Percentiles rank a stretch among this genome's conserved stretches.
Conservation (phyloP, 2,113 vertebrate species). For the Gadus macrocephalus region DNA sequence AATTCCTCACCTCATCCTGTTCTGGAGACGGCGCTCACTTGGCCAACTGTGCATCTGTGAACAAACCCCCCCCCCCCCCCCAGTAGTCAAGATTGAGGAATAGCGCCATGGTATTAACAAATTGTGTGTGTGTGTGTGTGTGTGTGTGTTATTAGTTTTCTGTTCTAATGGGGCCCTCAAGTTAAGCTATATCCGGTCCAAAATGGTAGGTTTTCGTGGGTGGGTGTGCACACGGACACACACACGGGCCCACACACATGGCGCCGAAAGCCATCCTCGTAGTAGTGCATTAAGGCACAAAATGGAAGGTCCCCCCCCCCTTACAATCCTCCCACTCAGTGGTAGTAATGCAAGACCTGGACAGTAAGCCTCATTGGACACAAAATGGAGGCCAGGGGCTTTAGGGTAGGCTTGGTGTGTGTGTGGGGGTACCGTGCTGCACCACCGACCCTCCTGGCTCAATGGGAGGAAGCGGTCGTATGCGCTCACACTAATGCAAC, state of each 20-base stretch:
- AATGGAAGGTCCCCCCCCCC: constrained; percentile 38
- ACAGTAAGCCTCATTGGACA: constrained; percentile 31
- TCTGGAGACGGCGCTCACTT: constrained; percentile 10
- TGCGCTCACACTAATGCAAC: no score
- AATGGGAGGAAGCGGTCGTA: background rate
- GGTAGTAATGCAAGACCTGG: constrained; percentile 35
- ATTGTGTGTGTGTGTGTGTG: no score
- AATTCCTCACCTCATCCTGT: constrained; percentile 16
- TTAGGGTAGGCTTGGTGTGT: constrained; percentile 26
- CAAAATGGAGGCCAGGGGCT: constrained; percentile 45
- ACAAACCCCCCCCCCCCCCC: background rate
- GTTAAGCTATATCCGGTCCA: background rate
- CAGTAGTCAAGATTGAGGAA: constrained; percentile 8
- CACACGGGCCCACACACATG: no score
- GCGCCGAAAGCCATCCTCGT: constrained; percentile 5
- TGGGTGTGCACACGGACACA: no score
- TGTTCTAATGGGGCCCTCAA: background rate
- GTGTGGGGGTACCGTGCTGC: constrained; percentile 20
- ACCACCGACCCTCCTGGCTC: no score
- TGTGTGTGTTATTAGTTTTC: no score
- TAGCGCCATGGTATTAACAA: background rate
- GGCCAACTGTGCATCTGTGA: constrained; percentile 3
- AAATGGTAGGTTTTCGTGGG: constrained; percentile 1
- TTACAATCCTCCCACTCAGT: constrained; percentile 13
- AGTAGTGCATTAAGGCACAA: constrained; percentile 26